These are phyloP conservation scores for Hydrolagus affinis DNA, from an alignment of 2,113 vertebrate genomes.

Conservation along the genomic window DNA sequence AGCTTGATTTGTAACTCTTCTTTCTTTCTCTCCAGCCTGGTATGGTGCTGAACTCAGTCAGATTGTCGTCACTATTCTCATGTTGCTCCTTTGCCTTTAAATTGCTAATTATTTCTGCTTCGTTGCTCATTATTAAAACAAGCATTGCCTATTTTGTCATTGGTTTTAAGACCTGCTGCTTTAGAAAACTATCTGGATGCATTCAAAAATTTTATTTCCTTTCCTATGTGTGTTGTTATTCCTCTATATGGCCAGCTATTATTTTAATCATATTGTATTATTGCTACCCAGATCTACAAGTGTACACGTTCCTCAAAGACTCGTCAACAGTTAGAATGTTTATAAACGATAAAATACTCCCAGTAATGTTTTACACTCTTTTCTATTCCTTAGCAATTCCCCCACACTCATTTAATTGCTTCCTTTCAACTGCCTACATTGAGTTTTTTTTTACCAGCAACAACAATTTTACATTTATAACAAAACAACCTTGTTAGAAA, in stretches of 20 bases:
- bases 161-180: background rate
- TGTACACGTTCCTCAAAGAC: too few species aligned
- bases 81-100: background rate
- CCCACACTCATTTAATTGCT: too few species aligned
- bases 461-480: too few species aligned
- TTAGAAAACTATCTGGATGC: background rate
- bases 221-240: background rate
- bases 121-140: background rate
- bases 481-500: too few species aligned
- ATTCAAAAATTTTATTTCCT: background rate
- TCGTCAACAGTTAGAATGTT: too few species aligned
- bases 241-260: background rate
- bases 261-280: background rate
- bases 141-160: background rate
- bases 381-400: too few species aligned
- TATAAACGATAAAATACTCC: too few species aligned
- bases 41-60: background rate
- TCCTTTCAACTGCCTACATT: too few species aligned
- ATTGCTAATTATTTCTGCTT: background rate
- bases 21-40: background rate
- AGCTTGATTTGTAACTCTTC: too few species aligned
- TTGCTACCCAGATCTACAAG: background rate
- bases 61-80: background rate
- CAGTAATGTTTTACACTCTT: too few species aligned
- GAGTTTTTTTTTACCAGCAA: too few species aligned